Base-by-base conservation (phyloP, 2,797 vertebrate species). In the Aeoliscus strigatus region DNA sequence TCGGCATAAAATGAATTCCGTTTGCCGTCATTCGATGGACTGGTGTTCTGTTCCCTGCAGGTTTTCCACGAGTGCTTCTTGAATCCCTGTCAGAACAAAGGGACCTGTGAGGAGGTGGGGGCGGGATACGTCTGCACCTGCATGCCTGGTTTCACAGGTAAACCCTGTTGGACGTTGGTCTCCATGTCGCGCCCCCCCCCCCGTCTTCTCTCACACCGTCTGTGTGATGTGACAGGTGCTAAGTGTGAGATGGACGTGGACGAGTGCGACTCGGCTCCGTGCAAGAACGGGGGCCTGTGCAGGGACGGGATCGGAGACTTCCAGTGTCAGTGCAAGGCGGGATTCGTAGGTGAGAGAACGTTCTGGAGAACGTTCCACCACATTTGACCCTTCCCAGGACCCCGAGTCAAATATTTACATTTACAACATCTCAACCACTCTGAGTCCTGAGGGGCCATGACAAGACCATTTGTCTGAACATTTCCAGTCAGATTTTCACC, bases 31-130 rank as follows among this genome's bases (percentile, higher is more conserved):
- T 11, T 23, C 21, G 4, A 4, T 18, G 10, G 17, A 21, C 40
- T 13, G 3, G 16, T 9, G 3, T 3, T 15, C 6, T 23, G 11
- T 8, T 62, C 52, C 27, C 9, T 30, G 8, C 57, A 98, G 95
- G 91, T 94, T 78, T 98, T 98, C 77, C 94, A 98, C 0, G 94
- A 98, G 67, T 98, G 95, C 67, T 95, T 98, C 75, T 75, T 96
- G 73, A 93, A 94, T 64, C 96, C 94, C 0, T 98, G 96, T 73
- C 92, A 90, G 77, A 96, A 93, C 43, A 89, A 90, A 43, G 96
- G 94, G 8, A 97, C 90, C 0, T 98, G 96, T 75, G 93, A 97
- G 68, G 93, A 97, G 40, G 83, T 96, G 23, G 94, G 96, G 33
- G 91, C 79, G 5, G 96, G 96, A 58, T 96, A 96, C 32, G 73